phyloP scores from a whole-genome alignment of 2,797 vertebrate species.

The Tokudaia muenninki region DNA sequence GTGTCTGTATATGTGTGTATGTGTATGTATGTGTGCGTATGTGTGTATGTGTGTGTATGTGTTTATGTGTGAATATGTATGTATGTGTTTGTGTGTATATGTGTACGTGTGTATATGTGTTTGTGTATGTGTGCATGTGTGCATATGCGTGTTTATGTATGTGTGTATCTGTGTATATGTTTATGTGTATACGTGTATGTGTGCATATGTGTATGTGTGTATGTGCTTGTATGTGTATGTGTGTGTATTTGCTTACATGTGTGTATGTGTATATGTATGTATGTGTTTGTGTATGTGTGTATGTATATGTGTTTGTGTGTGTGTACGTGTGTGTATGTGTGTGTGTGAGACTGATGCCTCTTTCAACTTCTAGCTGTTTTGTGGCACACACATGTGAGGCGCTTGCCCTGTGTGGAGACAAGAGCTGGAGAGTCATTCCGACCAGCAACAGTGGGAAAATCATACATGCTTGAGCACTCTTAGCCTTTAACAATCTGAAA shows the following conservation, averaged over 20 bases:
- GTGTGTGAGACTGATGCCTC: background rate
- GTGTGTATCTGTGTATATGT: no score
- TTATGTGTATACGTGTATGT: background rate
- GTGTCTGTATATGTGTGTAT: background rate
- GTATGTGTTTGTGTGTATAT: fast-evolving
- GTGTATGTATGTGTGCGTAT: background rate
- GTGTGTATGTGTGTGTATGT: fast-evolving
- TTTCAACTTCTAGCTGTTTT: background rate
- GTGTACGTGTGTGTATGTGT: no score
- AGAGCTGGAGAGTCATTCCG: background rate
- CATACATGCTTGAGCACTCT: no score
- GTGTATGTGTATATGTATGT: no score
- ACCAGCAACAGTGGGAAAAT: background rate
- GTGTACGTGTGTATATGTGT: fast-evolving
- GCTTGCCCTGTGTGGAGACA: background rate
- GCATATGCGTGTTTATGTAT: fast-evolving
- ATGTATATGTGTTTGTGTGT: no score
- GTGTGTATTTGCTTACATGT: fast-evolving
- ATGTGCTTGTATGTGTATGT: no score
- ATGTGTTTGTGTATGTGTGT: no score
- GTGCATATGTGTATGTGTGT: background rate
- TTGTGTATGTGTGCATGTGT: fast-evolving
- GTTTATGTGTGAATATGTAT: fast-evolving
- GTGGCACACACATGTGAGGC: fast-evolving
- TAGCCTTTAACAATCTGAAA: background rate